These are phyloP conservation scores for Premnoplex brunnescens DNA, from an alignment of 2,797 vertebrate genomes.

Conservation along the genomic window DNA sequence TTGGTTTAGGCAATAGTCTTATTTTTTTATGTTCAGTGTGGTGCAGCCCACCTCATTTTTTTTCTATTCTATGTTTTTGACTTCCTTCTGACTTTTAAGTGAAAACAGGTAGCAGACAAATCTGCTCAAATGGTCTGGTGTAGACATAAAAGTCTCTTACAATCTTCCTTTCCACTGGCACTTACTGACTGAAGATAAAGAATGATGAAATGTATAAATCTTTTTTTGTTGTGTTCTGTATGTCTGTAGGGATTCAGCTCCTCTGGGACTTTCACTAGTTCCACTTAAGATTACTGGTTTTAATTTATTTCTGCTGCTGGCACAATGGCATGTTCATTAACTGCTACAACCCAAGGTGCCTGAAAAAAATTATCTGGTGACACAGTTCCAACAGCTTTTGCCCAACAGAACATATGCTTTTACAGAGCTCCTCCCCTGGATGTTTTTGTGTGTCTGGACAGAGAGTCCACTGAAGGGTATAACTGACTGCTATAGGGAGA, in stretches of 20 bases:
- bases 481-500: not conserved
- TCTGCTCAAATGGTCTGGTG: not conserved
- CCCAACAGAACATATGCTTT: not conserved
- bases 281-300: not conserved
- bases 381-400: conserved; percentile 1
- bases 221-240: not conserved
- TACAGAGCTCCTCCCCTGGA: not conserved
- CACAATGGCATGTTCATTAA: not conserved
- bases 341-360: not conserved
- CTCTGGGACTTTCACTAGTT: not conserved
- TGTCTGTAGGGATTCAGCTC: not conserved
- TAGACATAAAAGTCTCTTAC: not conserved
- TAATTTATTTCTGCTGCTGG: conserved; percentile 3
- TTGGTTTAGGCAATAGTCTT: not conserved
- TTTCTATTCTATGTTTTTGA: not conserved
- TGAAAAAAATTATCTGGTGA: not conserved
- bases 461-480: not conserved
- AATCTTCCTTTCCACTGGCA: not conserved
- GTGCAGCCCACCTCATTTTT: not conserved
- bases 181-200: not conserved
- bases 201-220: not conserved
- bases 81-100: not conserved
- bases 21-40: not conserved
- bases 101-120: not conserved
- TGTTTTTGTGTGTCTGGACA: conserved; percentile 15